phyloP scores from a whole-genome alignment of 1,140 invertebrate species.

The Bombus sylvicola region DNA sequence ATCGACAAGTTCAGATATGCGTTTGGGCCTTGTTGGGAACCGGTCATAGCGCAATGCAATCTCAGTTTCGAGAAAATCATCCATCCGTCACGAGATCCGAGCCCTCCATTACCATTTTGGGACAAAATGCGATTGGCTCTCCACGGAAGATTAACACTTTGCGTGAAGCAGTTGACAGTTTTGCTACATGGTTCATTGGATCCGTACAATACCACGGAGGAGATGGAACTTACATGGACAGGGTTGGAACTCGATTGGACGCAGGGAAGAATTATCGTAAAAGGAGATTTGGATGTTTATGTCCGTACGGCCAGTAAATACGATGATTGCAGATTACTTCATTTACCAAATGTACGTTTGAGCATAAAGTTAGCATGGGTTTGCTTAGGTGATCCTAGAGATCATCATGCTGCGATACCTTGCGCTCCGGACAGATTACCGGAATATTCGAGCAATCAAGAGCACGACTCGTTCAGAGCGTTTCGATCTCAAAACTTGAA shows the following conservation, averaged over 20 bases:
- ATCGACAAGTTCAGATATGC: slow-evolving; percentile 94
- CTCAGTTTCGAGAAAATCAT: slow-evolving; percentile 94
- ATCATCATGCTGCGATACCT: slow-evolving; percentile 97
- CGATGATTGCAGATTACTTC: slow-evolving; percentile 96
- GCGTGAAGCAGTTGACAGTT: slow-evolving; percentile 93
- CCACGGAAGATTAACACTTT: slow-evolving; percentile 95
- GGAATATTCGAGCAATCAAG: slow-evolving; percentile 97
- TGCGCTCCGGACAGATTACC: slow-evolving; percentile 98
- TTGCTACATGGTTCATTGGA: slow-evolving; percentile 97
- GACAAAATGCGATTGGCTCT: slow-evolving; percentile 97
- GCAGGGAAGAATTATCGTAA: slow-evolving; percentile 87
- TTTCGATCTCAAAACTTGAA: slow-evolving; percentile 97
- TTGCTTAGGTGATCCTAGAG: slow-evolving; percentile 95
- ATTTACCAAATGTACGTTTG: slow-evolving; percentile 94
- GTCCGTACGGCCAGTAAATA: slow-evolving; percentile 99
- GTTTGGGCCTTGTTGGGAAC: slow-evolving; percentile 99
- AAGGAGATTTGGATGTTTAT: slow-evolving; percentile 88
- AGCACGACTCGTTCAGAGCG: slow-evolving; percentile 93
- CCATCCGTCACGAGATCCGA: slow-evolving; percentile 95
- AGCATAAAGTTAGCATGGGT: slow-evolving; percentile 95
- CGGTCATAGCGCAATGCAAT: slow-evolving; percentile 97
- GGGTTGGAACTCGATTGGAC: slow-evolving; percentile 97
- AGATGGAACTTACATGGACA: slow-evolving; percentile 98
- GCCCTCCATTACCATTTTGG: slow-evolving; percentile 97
- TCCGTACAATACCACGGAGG: slow-evolving; percentile 99